Base-by-base conservation (phyloP, 2,888 invertebrate genomes). In the Lithophane ornitopus region DNA sequence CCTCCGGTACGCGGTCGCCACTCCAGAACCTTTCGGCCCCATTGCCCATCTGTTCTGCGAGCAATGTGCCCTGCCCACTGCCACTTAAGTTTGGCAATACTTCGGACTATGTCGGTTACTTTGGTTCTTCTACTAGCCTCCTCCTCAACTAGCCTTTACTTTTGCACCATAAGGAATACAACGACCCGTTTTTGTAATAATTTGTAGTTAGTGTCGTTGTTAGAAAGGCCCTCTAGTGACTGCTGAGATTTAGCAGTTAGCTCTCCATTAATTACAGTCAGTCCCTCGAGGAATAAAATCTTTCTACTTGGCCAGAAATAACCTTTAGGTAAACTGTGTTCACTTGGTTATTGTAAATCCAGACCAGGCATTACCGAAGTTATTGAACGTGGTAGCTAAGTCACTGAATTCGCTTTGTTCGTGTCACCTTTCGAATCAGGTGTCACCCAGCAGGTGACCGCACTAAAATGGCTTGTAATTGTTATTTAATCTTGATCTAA, bases 371-470 rank as follows among this genome's bases (percentile, higher is more conserved):
- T 49, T 56, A 62, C 14, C n/a, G 1, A 44, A 70, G 28, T 75
- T 62, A 54, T 22, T 62, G 11, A 81, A 70, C 39, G 7, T 56
- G 49, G 46, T 52, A 65, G 62, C 56, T 52, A 81, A 74, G 58
- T 74, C 56, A 84, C 70, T 76, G 77, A 73, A 72, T 78, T 78
- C 72, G 74, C 78, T 78, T 81, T 85, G 80, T 78, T 83, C 79
- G 75, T 78, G 78, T 78, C 71, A 81, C 77, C 85, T 85, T 87
- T 87, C 87, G 70, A 87, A 78, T 85, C 79, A 82, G 77, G 80
- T 85, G 88, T 86, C 75, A 76, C 84, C 63, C 80, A 85, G 85
- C 89, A 88, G 90, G 90, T 89, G 89, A 88, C 87, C 78, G 81
- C 82, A 87, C 81, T 85, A 82, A 88, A 87, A 89, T 83, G 75